Base-by-base conservation (phyloP, 1,140 invertebrate species). In the Rhynchophorus ferrugineus region DNA sequence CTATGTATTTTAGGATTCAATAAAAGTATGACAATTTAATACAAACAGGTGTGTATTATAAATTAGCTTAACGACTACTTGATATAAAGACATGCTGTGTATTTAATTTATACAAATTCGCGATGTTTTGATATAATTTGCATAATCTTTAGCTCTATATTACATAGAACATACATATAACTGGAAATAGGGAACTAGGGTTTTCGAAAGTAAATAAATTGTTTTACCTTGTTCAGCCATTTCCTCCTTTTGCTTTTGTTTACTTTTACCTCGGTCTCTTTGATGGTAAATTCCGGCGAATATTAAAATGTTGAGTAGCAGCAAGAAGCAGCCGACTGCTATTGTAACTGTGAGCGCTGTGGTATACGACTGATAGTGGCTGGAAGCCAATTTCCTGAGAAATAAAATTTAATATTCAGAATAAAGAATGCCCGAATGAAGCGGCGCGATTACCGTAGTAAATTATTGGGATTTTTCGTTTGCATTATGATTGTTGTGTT, bases 241-340 rank as follows among this genome's bases (percentile, higher is more conserved):
- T 60, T 87, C 84, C 59, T 87, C 85, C 57, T 81, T 84, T 62
- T 85, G 83, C 29, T 81, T 79, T 48, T 74, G 70, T 20, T 72
- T 59, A 46, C 70, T 72, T 39, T 75, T 69, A 44, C 78, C 69
- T 61, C 85, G 78, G 59, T 90, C 86, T 6, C 90, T 78, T 66
- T 95, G 89, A 63, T 94, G 91, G 65, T 94, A 95, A 34, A 96
- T 91, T 21, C 90, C 91, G 24, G 90, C 91, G 64, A 96, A 95
- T 43, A 97, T 93, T 1, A 96, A 76, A 5, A 95, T 82, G 68
- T 98, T 97, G 1, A 97, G 76, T 6, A 96, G 77, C 2, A 98
- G 75, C 5, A 89, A 73, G 50, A 89, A 88, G 53, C 86, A 92
- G 0, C 94, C 94, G 1, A 96, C 87, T 0, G 89, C 90, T 45